These are phyloP conservation scores for Porites australiensis DNA, from an alignment of 64 coral and sea anemone genomes.

Conservation along the genomic window DNA sequence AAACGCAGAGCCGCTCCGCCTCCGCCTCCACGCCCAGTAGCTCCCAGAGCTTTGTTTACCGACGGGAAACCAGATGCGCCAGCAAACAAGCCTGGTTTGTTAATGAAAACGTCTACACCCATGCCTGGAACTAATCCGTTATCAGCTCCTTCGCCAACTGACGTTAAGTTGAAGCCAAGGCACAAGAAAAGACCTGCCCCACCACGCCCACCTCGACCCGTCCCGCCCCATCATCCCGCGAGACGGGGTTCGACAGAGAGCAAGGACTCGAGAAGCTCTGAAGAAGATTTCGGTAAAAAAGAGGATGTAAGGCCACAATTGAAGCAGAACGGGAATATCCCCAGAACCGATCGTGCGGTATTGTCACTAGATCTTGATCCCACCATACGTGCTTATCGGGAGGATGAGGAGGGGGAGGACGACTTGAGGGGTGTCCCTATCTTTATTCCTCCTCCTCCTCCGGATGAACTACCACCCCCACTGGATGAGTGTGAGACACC, in stretches of 20 bases:
- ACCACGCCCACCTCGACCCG: background rate
- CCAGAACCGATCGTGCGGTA: background rate
- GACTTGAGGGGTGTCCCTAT: constrained; percentile 11
- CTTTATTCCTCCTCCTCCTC: constrained; percentile 62
- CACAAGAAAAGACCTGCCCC: constrained; percentile 42
- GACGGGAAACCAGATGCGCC: background rate
- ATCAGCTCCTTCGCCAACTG: background rate
- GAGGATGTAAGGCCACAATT: background rate
- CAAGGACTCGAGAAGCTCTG: background rate
- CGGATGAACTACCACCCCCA: constrained; percentile 59
- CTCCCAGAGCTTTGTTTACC: constrained; percentile 13
- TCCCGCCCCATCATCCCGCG: background rate
- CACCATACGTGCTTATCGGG: background rate
- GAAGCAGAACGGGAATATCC: background rate
- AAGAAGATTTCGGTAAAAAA: background rate
- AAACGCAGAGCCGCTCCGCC: constrained; percentile 20
- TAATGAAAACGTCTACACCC: background rate
- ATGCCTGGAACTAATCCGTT: background rate
- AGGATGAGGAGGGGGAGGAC: background rate
- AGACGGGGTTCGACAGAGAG: background rate
- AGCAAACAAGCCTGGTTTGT: background rate
- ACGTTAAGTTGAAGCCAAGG: background rate
- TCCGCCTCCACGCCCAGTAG: background rate
- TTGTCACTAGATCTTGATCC: background rate
- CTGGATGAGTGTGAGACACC: constrained; percentile 70